Conservation (phyloP, 23 tunicate species). For the Clavelina lepadiformis region DNA sequence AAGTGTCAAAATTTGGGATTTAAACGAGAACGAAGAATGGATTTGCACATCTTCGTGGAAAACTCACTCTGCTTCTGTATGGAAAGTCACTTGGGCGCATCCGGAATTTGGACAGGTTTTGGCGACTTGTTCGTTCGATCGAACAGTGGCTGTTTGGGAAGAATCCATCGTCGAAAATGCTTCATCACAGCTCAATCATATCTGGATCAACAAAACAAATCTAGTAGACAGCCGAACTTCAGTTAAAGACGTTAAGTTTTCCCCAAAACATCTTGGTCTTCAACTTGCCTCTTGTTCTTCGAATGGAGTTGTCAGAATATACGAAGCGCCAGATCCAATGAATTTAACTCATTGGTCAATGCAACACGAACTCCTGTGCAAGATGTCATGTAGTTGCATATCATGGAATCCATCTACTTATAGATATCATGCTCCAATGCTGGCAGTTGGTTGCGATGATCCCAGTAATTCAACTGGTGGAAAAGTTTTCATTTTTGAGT, state of each 20-base stretch:
- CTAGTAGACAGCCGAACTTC: conserved; percentile 92
- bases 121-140: conserved; percentile 89
- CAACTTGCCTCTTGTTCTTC: conserved; percentile 81
- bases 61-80: conserved; percentile 85
- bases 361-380: conserved; percentile 54
- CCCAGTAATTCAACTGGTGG: conserved; percentile 49
- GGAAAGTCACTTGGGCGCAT: conserved; percentile 92
- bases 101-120: conserved; percentile 93
- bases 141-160: conserved; percentile 87
- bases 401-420: conserved; percentile 90
- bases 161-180: conserved; percentile 51
- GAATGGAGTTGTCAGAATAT: conserved; percentile 64
- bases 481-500: conserved; percentile 80
- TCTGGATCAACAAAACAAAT: conserved; percentile 57
- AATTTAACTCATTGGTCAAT: conserved; percentile 80
- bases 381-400: conserved; percentile 67
- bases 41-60: conserved; percentile 70
- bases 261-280: conserved; percentile 87
- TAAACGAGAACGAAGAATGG: conserved; percentile 73
- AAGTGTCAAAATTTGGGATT: conserved; percentile 87
- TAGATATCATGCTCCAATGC: conserved; percentile 66
- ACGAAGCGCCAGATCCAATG: conserved; percentile 90
- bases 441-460: conserved; percentile 93
- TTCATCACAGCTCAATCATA: conserved; percentile 14
- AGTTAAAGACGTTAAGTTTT: conserved; percentile 85